phyloP scores from a whole-genome alignment of 2,888 invertebrate genomes.

The Hemicrepidius hirtus region DNA sequence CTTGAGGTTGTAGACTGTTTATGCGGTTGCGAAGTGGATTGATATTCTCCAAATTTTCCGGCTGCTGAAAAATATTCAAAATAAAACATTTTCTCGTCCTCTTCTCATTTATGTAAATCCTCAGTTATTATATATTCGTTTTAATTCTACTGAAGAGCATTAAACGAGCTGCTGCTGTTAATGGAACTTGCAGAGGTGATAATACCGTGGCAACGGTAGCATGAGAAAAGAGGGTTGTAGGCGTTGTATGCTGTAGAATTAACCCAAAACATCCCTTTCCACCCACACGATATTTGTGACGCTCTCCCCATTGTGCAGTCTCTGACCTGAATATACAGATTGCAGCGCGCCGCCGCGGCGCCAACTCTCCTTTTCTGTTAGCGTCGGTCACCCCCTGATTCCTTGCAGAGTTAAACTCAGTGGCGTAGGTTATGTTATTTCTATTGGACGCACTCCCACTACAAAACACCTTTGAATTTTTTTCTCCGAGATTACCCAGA shows the following conservation, averaged over 20 bases:
- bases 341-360: conserved; percentile 58
- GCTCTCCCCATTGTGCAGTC: conserved; percentile 53
- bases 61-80: background rate
- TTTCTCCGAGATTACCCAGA: too few species aligned
- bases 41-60: background rate
- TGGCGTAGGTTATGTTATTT: too few species aligned
- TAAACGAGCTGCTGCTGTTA: background rate
- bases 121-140: background rate
- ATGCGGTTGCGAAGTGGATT: background rate
- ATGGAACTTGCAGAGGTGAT: conserved; percentile 3
- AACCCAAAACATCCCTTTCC: conserved; percentile 32
- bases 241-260: conserved; percentile 25
- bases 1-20: background rate
- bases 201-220: background rate
- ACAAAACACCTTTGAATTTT: too few species aligned
- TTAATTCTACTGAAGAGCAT: background rate
- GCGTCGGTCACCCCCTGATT: conserved; percentile 30
- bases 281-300: conserved; percentile 36
- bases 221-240: background rate
- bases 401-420: conserved; percentile 14
- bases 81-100: background rate
- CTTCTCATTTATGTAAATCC: background rate
- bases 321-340: conserved; percentile 56
- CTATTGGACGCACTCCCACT: too few species aligned
- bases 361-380: conserved; percentile 51